Conservation (phyloP, 2,797 vertebrate species). For the Emys orbicularis region DNA sequence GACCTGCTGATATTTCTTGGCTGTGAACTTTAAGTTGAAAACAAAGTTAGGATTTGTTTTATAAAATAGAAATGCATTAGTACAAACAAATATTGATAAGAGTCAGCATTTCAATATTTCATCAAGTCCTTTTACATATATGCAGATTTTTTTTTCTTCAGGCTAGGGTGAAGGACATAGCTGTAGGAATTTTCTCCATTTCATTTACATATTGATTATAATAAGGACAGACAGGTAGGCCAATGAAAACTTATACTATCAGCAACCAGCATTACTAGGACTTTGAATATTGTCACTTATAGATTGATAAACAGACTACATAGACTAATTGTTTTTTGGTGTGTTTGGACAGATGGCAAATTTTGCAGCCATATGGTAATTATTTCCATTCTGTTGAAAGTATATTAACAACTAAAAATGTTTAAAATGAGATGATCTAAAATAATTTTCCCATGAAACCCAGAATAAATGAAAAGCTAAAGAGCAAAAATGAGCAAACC, state of each 20-base stretch:
- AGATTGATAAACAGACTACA: slow-evolving; percentile 84
- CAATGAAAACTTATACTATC: slow-evolving; percentile 43
- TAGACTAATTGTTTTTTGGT: slow-evolving; percentile 78
- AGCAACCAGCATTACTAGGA: slow-evolving; percentile 55
- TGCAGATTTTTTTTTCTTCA: neutral
- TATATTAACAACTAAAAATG: slow-evolving; percentile 67
- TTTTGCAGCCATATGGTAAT: slow-evolving; percentile 85
- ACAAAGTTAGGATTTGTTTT: slow-evolving; percentile 33
- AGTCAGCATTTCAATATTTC: neutral
- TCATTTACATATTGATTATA: slow-evolving; percentile 64
- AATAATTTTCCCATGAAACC: neutral
- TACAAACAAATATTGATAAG: slow-evolving; percentile 24
- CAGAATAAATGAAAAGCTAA: neutral
- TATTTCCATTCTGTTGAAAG: slow-evolving; percentile 72
- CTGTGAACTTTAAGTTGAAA: slow-evolving; percentile 2
- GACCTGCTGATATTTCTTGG: slow-evolving; percentile 21
- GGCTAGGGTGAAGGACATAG: slow-evolving; percentile 35
- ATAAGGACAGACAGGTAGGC: slow-evolving; percentile 66
- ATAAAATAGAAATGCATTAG: slow-evolving; percentile 58
- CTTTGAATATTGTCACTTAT: slow-evolving; percentile 72
- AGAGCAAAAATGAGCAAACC: neutral
- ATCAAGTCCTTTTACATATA: slow-evolving; percentile 21
- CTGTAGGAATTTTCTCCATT: slow-evolving; percentile 2
- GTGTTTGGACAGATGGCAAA: slow-evolving; percentile 86
- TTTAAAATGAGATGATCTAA: slow-evolving; percentile 54